phyloP scores from a whole-genome alignment of 2,888 invertebrate species.

The Acanthococcus lagerstroemiae region DNA sequence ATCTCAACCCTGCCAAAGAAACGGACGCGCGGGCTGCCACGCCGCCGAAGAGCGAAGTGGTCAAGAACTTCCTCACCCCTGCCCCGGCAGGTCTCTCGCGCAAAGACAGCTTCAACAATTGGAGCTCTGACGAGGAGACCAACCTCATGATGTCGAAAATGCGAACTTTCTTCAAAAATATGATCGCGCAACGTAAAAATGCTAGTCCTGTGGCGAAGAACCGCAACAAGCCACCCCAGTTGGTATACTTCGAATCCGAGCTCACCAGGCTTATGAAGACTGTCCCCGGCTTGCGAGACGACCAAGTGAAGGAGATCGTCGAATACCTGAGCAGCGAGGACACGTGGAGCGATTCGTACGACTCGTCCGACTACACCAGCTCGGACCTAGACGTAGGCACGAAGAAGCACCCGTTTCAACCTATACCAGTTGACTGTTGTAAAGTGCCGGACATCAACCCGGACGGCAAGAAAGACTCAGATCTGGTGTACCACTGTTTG shows the following conservation, averaged over 20 bases:
- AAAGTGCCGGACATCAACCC: neutral
- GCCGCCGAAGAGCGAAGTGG: neutral
- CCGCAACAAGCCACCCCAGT: slow-evolving; percentile 64
- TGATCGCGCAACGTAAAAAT: slow-evolving; percentile 56
- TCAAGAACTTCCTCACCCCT: slow-evolving; percentile 25
- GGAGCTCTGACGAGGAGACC: slow-evolving; percentile 89
- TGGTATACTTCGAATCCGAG: slow-evolving; percentile 82
- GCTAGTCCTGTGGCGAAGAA: slow-evolving; percentile 41
- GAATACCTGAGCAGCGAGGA: slow-evolving; percentile 87
- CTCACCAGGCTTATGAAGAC: slow-evolving; percentile 84
- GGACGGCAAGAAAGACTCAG: slow-evolving; percentile 53
- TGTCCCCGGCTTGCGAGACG: slow-evolving; percentile 80
- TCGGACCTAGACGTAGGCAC: slow-evolving; percentile 65
- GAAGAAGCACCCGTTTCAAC: slow-evolving; percentile 50
- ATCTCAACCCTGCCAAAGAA: slow-evolving; percentile 44
- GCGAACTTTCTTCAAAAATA: slow-evolving; percentile 83
- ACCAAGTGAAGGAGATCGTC: slow-evolving; percentile 82
- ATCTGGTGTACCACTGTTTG: slow-evolving; percentile 75
- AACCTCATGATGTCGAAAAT: slow-evolving; percentile 92
- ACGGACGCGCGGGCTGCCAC: neutral
- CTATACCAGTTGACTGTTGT: neutral
- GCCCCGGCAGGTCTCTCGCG: slow-evolving; percentile 50
- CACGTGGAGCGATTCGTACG: slow-evolving; percentile 88
- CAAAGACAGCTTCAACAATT: slow-evolving; percentile 85
- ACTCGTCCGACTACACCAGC: slow-evolving; percentile 83